These are phyloP conservation scores for Plebejus argus DNA, from an alignment of 2,888 invertebrate species.

Conservation along the genomic window DNA sequence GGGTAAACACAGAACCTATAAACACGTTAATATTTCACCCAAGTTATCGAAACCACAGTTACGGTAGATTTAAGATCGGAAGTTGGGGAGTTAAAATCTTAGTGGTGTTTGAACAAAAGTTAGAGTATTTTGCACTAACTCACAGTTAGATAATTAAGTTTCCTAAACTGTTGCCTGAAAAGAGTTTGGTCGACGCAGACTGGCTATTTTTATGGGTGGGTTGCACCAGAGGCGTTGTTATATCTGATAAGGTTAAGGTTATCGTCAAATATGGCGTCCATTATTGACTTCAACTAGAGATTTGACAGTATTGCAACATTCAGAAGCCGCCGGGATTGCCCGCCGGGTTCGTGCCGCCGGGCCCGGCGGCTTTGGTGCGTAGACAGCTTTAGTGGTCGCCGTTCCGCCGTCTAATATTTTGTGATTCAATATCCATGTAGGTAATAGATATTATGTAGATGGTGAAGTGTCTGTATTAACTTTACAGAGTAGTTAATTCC, in stretches of 20 bases:
- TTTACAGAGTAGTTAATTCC: not conserved
- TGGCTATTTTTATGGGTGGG: not conserved
- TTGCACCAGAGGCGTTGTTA: too few relatives aligned
- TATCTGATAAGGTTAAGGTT: too few relatives aligned
- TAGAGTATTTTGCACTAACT: constrained; percentile 39
- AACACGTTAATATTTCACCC: constrained; percentile 18
- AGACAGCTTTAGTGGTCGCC: too few relatives aligned
- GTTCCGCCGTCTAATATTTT: too few relatives aligned
- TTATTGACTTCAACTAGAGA: too few relatives aligned
- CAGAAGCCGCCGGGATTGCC: too few relatives aligned
- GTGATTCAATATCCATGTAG: too few relatives aligned
- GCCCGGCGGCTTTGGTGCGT: too few relatives aligned
- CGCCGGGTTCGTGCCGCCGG: too few relatives aligned
- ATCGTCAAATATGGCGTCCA: too few relatives aligned
- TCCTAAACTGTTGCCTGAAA: constrained; percentile 54
- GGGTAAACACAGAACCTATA: constrained; percentile 17
- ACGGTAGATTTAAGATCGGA: constrained; percentile 33
- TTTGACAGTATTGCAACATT: too few relatives aligned
- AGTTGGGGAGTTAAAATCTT: constrained; percentile 32
- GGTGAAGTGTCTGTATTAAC: not conserved
- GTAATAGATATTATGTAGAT: too few relatives aligned
- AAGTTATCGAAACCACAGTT: constrained; percentile 27
- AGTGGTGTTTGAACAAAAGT: constrained; percentile 26
- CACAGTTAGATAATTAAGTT: constrained; percentile 41
- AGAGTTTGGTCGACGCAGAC: constrained; percentile 40